phyloP scores from a whole-genome alignment of 2,113 vertebrate genomes.

The Lanius ludovicianus region DNA sequence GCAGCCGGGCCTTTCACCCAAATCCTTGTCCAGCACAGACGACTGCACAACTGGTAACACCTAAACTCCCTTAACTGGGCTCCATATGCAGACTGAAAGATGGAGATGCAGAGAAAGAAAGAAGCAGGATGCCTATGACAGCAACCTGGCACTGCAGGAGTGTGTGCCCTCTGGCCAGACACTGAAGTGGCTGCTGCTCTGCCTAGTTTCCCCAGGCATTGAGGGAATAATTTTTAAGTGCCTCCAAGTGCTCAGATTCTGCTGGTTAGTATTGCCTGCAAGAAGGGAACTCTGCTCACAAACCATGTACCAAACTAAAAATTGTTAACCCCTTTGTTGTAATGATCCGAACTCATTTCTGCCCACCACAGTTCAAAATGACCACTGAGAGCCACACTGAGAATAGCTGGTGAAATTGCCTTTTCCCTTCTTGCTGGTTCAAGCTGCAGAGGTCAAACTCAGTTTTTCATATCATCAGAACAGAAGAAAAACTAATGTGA shows the following conservation, averaged over 20 bases:
- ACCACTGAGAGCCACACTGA: slow-evolving; percentile 26
- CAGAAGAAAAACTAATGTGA: slow-evolving; percentile 69
- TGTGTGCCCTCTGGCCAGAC: neutral
- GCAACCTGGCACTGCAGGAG: slow-evolving; percentile 12
- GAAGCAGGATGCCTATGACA: neutral
- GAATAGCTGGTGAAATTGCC: slow-evolving; percentile 61
- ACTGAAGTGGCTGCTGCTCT: neutral
- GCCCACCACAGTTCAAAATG: slow-evolving; percentile 25
- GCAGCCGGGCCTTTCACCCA: neutral
- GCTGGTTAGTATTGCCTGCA: neutral
- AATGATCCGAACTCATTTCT: slow-evolving; percentile 66
- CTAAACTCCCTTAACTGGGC: neutral
- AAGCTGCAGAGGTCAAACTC: slow-evolving; percentile 66
- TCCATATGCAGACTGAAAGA: neutral
- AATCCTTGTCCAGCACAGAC: neutral
- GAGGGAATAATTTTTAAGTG: neutral
- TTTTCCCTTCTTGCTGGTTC: slow-evolving; percentile 45
- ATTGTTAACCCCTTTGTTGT: slow-evolving; percentile 54
- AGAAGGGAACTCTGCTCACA: slow-evolving; percentile 39
- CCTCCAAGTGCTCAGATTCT: slow-evolving; percentile 19
- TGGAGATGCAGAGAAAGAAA: neutral
- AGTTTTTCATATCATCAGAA: slow-evolving; percentile 67
- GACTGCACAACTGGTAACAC: neutral
- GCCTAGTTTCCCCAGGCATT: neutral
- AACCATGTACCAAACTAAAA: slow-evolving; percentile 29